These are phyloP conservation scores for Lasius platythorax DNA, from an alignment of 2,888 invertebrate species.

Conservation along the genomic window DNA sequence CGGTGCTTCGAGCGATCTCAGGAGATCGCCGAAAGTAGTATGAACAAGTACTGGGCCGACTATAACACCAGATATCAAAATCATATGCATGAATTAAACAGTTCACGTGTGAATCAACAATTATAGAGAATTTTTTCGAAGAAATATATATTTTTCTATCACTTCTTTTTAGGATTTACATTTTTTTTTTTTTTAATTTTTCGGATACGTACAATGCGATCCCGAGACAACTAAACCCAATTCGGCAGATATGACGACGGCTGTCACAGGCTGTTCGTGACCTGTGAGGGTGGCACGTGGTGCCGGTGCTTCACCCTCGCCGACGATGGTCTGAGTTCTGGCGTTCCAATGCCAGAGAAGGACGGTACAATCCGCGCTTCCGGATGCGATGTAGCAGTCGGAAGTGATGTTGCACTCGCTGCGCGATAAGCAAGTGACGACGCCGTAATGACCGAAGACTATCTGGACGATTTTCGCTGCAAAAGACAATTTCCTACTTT, in stretches of 20 bases:
- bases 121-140: not conserved
- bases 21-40: slow-evolving; percentile 98
- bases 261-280: slow-evolving; percentile 98
- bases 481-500: slow-evolving; percentile 65
- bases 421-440: slow-evolving; percentile 98
- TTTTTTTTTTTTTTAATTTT: not conserved
- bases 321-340: slow-evolving; percentile 98
- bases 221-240: slow-evolving; percentile 98
- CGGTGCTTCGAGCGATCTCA: slow-evolving; percentile 95
- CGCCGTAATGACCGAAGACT: slow-evolving; percentile 99
- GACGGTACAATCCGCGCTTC: slow-evolving; percentile 99
- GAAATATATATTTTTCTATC: not conserved
- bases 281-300: slow-evolving; percentile 99
- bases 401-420: slow-evolving; percentile 99
- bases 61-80: slow-evolving; percentile 55
- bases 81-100: not conserved
- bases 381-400: slow-evolving; percentile 99
- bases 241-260: slow-evolving; percentile 98
- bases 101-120: not conserved
- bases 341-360: slow-evolving; percentile 99
- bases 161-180: not conserved
- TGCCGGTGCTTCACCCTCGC: slow-evolving; percentile 98
- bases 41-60: slow-evolving; percentile 99
- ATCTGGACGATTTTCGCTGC: slow-evolving; percentile 99
- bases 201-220: slow-evolving; percentile 88